These are phyloP conservation scores for Tragelaphus buxtoni DNA, from an alignment of 2,113 vertebrate genomes.

Conservation along the genomic window DNA sequence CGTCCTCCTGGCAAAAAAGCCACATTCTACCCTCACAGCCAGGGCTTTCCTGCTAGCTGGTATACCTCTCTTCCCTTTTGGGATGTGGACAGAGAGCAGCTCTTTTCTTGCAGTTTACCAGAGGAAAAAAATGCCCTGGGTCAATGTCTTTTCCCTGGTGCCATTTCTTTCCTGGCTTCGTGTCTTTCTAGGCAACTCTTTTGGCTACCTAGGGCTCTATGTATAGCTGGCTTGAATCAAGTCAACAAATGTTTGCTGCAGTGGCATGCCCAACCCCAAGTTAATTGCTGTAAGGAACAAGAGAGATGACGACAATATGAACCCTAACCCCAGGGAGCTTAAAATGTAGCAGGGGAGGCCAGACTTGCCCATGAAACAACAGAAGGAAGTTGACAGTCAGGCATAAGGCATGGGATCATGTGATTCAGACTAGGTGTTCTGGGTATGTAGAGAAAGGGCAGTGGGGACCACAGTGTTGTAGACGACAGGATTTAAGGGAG, in stretches of 20 bases:
- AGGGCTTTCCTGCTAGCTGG: background rate
- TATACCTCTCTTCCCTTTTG: background rate
- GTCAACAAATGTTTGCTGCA: background rate
- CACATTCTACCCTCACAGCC: background rate
- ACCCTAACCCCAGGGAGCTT: background rate
- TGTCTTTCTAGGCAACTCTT: slow-evolving; percentile 32
- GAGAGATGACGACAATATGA: background rate
- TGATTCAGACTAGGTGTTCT: background rate
- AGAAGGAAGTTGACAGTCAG: background rate
- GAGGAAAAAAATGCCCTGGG: background rate
- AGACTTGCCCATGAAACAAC: background rate
- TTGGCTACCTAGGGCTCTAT: background rate
- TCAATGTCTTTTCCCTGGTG: background rate
- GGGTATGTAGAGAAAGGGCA: background rate
- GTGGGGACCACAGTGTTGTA: background rate
- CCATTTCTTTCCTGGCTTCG: background rate
- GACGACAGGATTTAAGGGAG: background rate
- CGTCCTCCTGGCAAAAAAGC: background rate
- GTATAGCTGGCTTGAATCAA: background rate
- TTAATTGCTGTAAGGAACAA: slow-evolving; percentile 1
- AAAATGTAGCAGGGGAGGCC: background rate
- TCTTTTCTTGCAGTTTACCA: background rate
- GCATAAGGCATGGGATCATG: background rate
- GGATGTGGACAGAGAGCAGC: background rate
- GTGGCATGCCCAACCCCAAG: background rate